These are phyloP conservation scores for Mastigias papua DNA, from an alignment of 30 jellyfish, hydroid and myxozoan genomes.

Conservation along the genomic window DNA sequence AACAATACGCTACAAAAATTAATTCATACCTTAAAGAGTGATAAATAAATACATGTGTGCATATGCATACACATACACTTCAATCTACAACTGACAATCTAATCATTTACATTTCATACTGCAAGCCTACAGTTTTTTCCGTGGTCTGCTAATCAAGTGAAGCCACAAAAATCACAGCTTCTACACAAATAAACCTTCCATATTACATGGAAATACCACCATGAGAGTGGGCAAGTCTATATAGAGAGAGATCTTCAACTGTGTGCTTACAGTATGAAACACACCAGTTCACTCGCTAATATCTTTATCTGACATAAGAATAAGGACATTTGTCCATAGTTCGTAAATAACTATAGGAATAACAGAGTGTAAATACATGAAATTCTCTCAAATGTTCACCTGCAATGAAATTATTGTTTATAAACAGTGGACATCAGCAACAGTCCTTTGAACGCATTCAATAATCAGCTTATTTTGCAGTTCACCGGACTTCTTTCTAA, in stretches of 20 bases:
- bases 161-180: too few species aligned
- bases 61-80: background rate
- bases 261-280: background rate
- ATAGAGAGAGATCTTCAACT: background rate
- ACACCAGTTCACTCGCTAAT: background rate
- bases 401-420: constrained; percentile 24
- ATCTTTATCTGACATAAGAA: background rate
- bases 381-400: constrained; percentile 7
- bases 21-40: background rate
- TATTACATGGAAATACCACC: too few species aligned
- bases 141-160: background rate
- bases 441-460: constrained; percentile 30
- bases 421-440: constrained; percentile 19
- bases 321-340: background rate
- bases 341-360: background rate
- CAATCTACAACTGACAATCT: background rate
- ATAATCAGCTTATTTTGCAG: constrained; percentile 34
- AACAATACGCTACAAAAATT: background rate
- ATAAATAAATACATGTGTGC: background rate
- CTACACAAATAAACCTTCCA: too few species aligned
- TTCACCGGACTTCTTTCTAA: constrained; percentile 30
- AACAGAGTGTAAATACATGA: background rate
- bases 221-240: background rate
- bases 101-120: background rate
- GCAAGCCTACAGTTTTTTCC: background rate